These are phyloP conservation scores for Zaprionus obscuricornis DNA, from an alignment of 2,888 invertebrate genomes.

Conservation along the genomic window DNA sequence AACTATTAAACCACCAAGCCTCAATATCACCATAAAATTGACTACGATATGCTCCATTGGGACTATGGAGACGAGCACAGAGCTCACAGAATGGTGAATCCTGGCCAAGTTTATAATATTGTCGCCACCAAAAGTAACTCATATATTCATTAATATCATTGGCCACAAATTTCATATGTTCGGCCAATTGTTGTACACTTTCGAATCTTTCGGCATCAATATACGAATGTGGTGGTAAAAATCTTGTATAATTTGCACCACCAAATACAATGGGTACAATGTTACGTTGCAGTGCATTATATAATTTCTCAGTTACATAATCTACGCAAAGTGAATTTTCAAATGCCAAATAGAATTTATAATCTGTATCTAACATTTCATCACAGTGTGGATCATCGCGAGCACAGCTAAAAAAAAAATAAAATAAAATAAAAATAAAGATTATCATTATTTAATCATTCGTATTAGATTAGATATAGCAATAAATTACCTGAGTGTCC, in stretches of 20 bases:
- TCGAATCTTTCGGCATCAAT: constrained; percentile 87
- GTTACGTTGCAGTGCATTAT: constrained; percentile 72
- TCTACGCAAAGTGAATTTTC: constrained; percentile 89
- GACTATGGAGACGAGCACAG: constrained; percentile 76
- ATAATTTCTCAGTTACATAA: constrained; percentile 88
- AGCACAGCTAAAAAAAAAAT: constrained; percentile 68
- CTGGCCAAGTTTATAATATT: constrained; percentile 83
- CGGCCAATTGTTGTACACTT: constrained; percentile 85
- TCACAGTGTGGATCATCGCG: constrained; percentile 78
- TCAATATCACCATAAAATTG: constrained; percentile 78
- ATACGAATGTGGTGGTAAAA: constrained; percentile 86
- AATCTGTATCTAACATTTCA: constrained; percentile 84
- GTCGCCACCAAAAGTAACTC: constrained; percentile 88
- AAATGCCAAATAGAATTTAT: constrained; percentile 88
- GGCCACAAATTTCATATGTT: constrained; percentile 83
- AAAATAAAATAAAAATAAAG: background rate
- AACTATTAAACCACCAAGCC: constrained; percentile 80
- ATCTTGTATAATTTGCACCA: constrained; percentile 86
- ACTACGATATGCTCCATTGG: constrained; percentile 51
- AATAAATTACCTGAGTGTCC: constrained; percentile 80
- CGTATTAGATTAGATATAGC: background rate
- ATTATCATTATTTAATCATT: background rate
- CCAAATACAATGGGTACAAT: constrained; percentile 88
- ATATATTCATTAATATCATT: constrained; percentile 85
- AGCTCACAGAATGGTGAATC: constrained; percentile 78